These are phyloP conservation scores for Chaitophorus viminalis DNA, from an alignment of 2,888 invertebrate genomes.

Conservation along the genomic window DNA sequence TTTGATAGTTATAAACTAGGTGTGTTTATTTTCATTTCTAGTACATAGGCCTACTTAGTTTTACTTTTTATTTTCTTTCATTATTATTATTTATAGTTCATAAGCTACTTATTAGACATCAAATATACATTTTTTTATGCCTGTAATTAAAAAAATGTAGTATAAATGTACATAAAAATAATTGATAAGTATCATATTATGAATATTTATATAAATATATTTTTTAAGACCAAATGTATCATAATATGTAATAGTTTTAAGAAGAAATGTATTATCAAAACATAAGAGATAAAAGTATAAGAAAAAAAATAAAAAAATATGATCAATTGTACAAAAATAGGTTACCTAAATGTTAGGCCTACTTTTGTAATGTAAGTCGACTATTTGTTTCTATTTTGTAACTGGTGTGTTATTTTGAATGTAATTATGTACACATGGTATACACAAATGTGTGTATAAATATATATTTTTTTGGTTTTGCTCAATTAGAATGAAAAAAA, in stretches of 20 bases:
- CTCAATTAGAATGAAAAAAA: constrained; percentile 55
- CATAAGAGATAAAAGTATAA: neutral
- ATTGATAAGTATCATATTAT: neutral
- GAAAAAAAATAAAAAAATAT: constrained; percentile 19
- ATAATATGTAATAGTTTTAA: constrained; percentile 46
- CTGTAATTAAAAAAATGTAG: constrained; percentile 35
- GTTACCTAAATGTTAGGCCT: constrained; percentile 53
- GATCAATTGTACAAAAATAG: constrained; percentile 60
- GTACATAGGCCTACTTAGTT: constrained; percentile 2
- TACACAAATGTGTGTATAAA: constrained; percentile 17
- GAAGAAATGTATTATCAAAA: constrained; percentile 38
- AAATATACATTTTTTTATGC: constrained; percentile 24
- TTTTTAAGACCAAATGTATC: constrained; percentile 51
- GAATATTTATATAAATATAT: constrained; percentile 29
- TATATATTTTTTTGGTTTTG: constrained; percentile 52
- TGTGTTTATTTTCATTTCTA: constrained; percentile 1
- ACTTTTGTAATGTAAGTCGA: constrained; percentile 41
- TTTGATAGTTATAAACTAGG: constrained; percentile 22
- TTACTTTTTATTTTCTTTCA: constrained; percentile 10
- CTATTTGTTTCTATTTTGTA: constrained; percentile 53
- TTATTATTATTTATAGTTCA: constrained; percentile 28
- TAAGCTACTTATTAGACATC: constrained; percentile 53
- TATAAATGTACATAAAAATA: constrained; percentile 30
- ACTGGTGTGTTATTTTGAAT: constrained; percentile 40
- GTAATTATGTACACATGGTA: constrained; percentile 16